Conservation (phyloP, 2,888 invertebrate species). For the Drosophila mimetica region DNA sequence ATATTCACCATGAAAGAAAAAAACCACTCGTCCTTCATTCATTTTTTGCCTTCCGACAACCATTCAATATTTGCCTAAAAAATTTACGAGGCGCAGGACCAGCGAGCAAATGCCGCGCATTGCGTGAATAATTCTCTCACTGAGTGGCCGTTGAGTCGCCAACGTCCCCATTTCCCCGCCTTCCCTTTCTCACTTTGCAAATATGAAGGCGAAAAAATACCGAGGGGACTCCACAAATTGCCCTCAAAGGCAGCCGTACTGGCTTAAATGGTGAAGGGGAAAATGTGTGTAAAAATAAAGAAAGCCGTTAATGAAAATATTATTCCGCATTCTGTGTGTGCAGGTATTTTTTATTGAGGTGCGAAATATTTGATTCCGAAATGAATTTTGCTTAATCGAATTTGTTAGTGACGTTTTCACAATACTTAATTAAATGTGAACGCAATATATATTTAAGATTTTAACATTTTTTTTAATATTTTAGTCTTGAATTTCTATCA, state of each 20-base stretch:
- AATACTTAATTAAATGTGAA: neutral
- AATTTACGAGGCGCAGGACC: constrained; percentile 42
- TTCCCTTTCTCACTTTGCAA: neutral
- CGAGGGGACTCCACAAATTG: neutral
- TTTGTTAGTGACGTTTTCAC: neutral
- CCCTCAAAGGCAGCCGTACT: neutral
- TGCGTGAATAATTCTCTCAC: constrained; percentile 68
- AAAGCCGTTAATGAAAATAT: constrained; percentile 8
- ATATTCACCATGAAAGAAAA: constrained; percentile 7
- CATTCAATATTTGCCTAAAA: constrained; percentile 67
- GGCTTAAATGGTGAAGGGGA: neutral
- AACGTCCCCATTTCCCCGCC: constrained; percentile 5
- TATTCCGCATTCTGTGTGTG: constrained; percentile 4
- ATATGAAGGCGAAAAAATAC: constrained; percentile 7
- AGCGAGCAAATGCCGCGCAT: constrained; percentile 63
- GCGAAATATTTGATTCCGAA: neutral
- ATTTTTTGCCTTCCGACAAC: constrained; percentile 17
- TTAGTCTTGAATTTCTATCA: no score
- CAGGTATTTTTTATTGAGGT: neutral
- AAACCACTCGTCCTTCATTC: constrained; percentile 13
- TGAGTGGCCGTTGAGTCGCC: constrained; percentile 69
- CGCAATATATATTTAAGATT: neutral
- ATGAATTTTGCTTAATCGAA: neutral
- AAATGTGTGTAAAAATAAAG: neutral
- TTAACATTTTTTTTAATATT: neutral